Evolutionary conservation across 2,888 invertebrate genomes (phyloP).

Genomic region (Acleris literana): DNA sequence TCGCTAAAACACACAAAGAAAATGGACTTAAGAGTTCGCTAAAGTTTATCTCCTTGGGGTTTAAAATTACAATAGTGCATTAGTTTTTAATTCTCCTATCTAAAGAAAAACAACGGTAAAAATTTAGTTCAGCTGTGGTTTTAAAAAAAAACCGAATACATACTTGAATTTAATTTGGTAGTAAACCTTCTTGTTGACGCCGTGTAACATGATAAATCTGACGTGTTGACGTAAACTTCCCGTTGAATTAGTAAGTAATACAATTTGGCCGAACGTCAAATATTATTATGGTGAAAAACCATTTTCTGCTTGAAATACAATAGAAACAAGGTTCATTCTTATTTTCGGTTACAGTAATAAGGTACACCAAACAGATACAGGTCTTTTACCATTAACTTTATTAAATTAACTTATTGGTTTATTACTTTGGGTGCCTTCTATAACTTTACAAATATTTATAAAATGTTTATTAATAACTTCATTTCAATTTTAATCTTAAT

Average conservation of each 20-base stretch:
- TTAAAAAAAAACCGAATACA: no score
- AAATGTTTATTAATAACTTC: no score
- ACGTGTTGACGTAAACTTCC: conserved; percentile 12
- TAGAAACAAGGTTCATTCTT: background rate
- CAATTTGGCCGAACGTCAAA: conserved; percentile 19
- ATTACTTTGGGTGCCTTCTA: background rate
- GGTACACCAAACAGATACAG: no score
- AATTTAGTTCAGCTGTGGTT: background rate
- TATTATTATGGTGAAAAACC: conserved; percentile 6
- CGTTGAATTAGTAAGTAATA: conserved; percentile 25
- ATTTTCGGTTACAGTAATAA: background rate
- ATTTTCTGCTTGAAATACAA: background rate
- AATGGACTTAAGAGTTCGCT: no score
- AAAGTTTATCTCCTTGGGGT: no score
- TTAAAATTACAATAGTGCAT: no score
- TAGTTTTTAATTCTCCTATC: no score
- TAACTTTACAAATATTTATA: no score
- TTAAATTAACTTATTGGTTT: background rate
- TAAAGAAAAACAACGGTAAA: no score
- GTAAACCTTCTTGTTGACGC: conserved; percentile 7
- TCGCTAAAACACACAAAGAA: no score
- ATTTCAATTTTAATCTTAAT: no score
- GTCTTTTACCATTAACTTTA: no score
- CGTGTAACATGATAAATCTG: conserved; percentile 8
- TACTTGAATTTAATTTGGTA: conserved; percentile 6